Base-by-base conservation (phyloP, 2,888 invertebrate species). In the Tipula vernalis region DNA sequence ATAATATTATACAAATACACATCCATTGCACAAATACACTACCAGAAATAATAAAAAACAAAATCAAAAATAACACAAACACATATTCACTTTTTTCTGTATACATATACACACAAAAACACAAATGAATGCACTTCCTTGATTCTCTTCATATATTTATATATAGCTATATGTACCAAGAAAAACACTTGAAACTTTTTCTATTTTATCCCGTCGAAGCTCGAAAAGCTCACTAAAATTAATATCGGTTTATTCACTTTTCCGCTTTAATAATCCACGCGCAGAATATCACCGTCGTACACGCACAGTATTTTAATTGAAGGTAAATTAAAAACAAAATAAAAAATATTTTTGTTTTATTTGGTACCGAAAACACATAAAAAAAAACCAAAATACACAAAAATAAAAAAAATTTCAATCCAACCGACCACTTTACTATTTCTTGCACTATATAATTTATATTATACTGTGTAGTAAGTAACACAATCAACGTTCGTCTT, bases 41-140 rank as follows among this genome's bases (percentile, higher is more conserved):
- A 71, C 28, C 10, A 71, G 28, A 71, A 71, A 18, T 71, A 28
- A 71, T 71, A 71, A 12, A 71, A 71, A 71, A 71, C 18, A 18
- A 71, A 71, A 71, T 71, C 71, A 28, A 71, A 71, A 71, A 18
- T 71, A 71, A 71, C 71, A 71, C 71, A 71, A 28, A 71, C 28
- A 71, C 28, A 71, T 71, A 18, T 71, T 71, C 71, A 71, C 71
- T 71, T 71, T 28, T 71, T 2, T 71, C 28, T 28, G 28, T 28
- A 71, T 28, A 71, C 71, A 71, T 28, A 28, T 28, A 51, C 15
- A 15, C 15, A 15, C 15, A 44, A 83, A 36, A 13, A 36, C 36
- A 83, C 13, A 84, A 84, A 84, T 15, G 41, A 84, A 84, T 84
- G 84, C 84, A 84, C 84, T 84, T 84, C 84, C 84, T 84, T 84